Conservation (phyloP, 2,797 vertebrate species). For the Scolopax bukidnonensis region DNA sequence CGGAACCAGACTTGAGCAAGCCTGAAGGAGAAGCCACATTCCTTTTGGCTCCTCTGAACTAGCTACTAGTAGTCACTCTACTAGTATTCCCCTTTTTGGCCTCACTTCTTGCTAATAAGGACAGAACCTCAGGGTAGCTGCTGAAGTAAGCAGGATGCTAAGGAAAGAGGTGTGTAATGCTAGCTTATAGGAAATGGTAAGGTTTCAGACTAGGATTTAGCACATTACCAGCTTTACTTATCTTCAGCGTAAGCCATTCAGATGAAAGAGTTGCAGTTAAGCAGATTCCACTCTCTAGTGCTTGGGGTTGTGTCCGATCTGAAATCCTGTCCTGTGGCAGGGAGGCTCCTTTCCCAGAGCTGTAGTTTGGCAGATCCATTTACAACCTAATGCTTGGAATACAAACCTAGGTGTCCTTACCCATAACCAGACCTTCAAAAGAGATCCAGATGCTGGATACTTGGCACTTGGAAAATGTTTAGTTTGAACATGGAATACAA, state of each 20-base stretch:
- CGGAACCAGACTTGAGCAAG: not conserved
- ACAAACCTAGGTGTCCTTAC: not conserved
- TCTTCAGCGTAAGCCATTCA: slow-evolving; percentile 6
- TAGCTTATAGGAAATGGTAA: not conserved
- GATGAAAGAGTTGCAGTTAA: slow-evolving; percentile 20
- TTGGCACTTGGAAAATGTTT: not conserved
- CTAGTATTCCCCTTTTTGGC: not conserved
- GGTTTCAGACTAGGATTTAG: slow-evolving; percentile 45
- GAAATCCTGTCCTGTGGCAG: not conserved
- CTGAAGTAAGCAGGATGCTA: slow-evolving; percentile 6
- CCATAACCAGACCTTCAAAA: not conserved
- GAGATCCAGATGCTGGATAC: not conserved
- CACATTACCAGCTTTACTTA: slow-evolving; percentile 34
- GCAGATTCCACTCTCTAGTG: not conserved
- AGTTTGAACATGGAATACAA: not conserved
- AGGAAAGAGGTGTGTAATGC: not conserved
- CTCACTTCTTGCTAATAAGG: not conserved
- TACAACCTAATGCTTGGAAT: not conserved
- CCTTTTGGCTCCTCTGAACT: not conserved
- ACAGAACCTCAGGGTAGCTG: not conserved
- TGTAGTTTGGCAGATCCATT: not conserved
- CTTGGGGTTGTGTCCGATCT: not conserved
- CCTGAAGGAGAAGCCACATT: not conserved
- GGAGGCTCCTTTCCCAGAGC: not conserved
- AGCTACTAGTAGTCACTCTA: not conserved